phyloP scores from a whole-genome alignment of 2,797 vertebrate genomes.

The Bufotes viridis region DNA sequence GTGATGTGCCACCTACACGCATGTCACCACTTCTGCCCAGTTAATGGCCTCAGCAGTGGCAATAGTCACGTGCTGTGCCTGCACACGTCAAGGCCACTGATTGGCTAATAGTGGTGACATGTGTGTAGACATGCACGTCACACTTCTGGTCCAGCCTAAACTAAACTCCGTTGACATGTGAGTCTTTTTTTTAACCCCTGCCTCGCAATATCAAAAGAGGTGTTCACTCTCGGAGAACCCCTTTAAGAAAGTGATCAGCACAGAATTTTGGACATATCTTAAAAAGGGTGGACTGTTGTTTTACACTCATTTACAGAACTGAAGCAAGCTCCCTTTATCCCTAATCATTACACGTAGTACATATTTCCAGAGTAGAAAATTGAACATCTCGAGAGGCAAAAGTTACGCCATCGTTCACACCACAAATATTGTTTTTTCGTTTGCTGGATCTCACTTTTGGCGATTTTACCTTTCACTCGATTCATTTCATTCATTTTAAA shows the following conservation, averaged over 20 bases:
- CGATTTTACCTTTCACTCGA: conserved; percentile 11
- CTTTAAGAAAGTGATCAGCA: neutral
- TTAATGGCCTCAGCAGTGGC: too few relatives aligned
- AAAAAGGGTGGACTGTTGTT: neutral
- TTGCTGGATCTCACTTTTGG: neutral
- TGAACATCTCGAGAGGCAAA: neutral
- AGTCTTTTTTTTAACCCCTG: too few relatives aligned
- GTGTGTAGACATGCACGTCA: too few relatives aligned
- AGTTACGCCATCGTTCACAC: neutral
- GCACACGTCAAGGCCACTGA: too few relatives aligned
- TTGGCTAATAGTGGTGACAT: too few relatives aligned
- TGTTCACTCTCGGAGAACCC: too few relatives aligned
- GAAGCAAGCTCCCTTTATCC: neutral
- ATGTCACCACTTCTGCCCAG: too few relatives aligned
- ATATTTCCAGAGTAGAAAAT: neutral
- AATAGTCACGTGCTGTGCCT: too few relatives aligned
- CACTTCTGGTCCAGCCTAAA: too few relatives aligned
- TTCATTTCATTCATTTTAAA: conserved; percentile 30
- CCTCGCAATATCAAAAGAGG: too few relatives aligned
- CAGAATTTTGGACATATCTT: neutral
- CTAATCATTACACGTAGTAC: neutral
- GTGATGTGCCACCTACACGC: too few relatives aligned
- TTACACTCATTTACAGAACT: neutral
- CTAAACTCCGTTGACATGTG: too few relatives aligned
- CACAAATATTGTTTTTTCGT: neutral